Percentiles rank a stretch among this genome's conserved stretches.
phyloP scores from a whole-genome alignment of 2,113 vertebrate genomes.

The Cheilinus undulatus region DNA sequence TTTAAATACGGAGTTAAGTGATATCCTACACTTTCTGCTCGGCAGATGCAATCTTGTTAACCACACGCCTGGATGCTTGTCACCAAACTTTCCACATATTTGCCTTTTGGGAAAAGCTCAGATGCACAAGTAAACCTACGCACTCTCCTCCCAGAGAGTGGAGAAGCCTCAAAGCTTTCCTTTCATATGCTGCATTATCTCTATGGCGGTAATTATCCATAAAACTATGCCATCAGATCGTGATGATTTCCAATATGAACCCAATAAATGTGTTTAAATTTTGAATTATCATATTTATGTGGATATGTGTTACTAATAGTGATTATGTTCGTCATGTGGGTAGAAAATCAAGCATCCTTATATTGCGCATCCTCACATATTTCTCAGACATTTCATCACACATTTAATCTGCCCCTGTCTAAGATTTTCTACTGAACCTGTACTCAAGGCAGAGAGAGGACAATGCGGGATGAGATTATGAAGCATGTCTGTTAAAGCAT shows the following conservation, averaged over 20 bases:
- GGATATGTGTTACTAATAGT: slow-evolving; percentile 83
- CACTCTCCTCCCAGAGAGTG: slow-evolving; percentile 73
- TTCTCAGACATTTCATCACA: slow-evolving; percentile 83
- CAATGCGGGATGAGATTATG: slow-evolving; percentile 81
- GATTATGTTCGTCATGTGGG: slow-evolving; percentile 80
- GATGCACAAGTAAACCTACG: slow-evolving; percentile 79
- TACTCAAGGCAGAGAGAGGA: slow-evolving; percentile 72
- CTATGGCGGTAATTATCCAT: slow-evolving; percentile 76
- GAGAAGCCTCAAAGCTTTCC: slow-evolving; percentile 76
- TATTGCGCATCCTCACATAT: slow-evolving; percentile 75
- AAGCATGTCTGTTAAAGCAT: slow-evolving; percentile 83
- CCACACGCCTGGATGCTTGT: slow-evolving; percentile 70
- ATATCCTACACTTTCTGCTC: slow-evolving; percentile 72
- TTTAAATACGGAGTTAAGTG: slow-evolving; percentile 69
- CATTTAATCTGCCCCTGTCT: slow-evolving; percentile 83
- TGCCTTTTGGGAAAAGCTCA: slow-evolving; percentile 76
- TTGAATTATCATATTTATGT: slow-evolving; percentile 82
- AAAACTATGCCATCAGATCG: slow-evolving; percentile 82
- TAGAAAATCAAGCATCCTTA: slow-evolving; percentile 73
- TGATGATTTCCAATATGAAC: slow-evolving; percentile 79
- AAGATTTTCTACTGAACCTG: slow-evolving; percentile 79
- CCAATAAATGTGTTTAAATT: slow-evolving; percentile 81
- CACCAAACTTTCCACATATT: slow-evolving; percentile 80
- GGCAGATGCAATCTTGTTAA: slow-evolving; percentile 79
- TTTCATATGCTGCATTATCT: slow-evolving; percentile 77